phyloP scores from a whole-genome alignment of 1,140 invertebrate species.

The fruit fly (Drosophila melanogaster) region Release_6_plus_ISO1_MT NT_033777.3:5773001-5773500 shows the following conservation, averaged over 20 bases:
- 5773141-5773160: constrained; percentile 16
- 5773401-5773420: neutral
- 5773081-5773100: constrained; percentile 12
- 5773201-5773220: constrained; percentile 36
- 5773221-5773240: constrained; percentile 1
- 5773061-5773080: neutral
- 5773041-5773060: constrained; percentile 66
- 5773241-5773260: constrained; percentile 35
- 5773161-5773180: neutral
- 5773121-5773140: constrained; percentile 24
- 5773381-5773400: neutral
- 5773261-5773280: constrained; percentile 29
- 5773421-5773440: neutral
- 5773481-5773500: neutral
- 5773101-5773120: constrained; percentile 11
- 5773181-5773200: constrained; percentile 32
- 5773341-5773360: constrained; percentile 3
- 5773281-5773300: constrained; percentile 48
- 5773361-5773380: neutral
- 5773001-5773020: constrained; percentile 51
- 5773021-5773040: constrained; percentile 71
- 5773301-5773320: neutral
- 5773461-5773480: neutral
- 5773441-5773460: neutral
- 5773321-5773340: constrained; percentile 20